These are phyloP conservation scores for Caenorhabditis briggsae DNA, from an alignment of 1,140 invertebrate species.

Conservation along the genomic window DNA sequence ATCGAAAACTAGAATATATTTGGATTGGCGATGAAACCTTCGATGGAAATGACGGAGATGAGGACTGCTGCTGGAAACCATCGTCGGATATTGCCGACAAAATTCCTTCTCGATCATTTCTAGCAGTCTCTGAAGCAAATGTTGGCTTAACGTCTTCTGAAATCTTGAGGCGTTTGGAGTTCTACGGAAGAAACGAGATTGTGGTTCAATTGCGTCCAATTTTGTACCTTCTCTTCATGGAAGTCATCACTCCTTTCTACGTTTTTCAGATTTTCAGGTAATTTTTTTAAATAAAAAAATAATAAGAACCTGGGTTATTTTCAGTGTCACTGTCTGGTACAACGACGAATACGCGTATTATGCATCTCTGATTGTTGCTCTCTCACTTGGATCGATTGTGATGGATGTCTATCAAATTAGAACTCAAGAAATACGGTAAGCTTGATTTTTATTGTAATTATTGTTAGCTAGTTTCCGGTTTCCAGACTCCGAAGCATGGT, in stretches of 20 bases:
- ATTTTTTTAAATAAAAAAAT: conserved; percentile 82
- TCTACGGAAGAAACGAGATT: conserved; percentile 74
- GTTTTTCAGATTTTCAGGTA: conserved; percentile 88
- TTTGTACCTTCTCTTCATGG: conserved; percentile 73
- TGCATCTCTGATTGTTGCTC: conserved; percentile 87
- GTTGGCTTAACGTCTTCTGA: conserved; percentile 51
- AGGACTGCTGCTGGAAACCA: conserved; percentile 29
- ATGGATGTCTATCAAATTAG: conserved; percentile 80
- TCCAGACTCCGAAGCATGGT: conserved; percentile 73
- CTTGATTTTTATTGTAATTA: neutral
- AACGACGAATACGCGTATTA: conserved; percentile 84
- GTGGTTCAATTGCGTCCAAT: conserved; percentile 77
- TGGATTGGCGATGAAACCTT: conserved; percentile 36
- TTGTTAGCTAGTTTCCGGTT: neutral
- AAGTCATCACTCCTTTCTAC: conserved; percentile 91
- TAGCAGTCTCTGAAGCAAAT: conserved; percentile 4
- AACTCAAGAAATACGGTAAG: conserved; percentile 82
- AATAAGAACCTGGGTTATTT: conserved; percentile 50
- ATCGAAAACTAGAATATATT: conserved; percentile 60
- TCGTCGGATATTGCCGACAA: conserved; percentile 38
- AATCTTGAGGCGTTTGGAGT: conserved; percentile 62
- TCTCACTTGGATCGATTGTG: conserved; percentile 88
- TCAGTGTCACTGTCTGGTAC: conserved; percentile 78
- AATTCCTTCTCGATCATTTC: conserved; percentile 18
- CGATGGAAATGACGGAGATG: neutral